Conservation (phyloP, 2,888 invertebrate species). For the Steromphala cineraria region DNA sequence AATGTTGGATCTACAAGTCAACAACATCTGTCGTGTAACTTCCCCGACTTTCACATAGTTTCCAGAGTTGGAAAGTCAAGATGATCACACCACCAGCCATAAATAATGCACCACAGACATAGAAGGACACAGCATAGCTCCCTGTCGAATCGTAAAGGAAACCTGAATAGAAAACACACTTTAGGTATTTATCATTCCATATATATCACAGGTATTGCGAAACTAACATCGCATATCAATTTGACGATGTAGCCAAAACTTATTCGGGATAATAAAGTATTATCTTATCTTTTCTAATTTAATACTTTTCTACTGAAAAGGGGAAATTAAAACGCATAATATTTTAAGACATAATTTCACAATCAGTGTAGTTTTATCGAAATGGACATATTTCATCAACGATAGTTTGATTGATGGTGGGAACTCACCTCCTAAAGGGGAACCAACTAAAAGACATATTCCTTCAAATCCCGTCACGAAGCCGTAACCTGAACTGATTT, state of each 20-base stretch:
- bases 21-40: too few species aligned
- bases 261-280: too few species aligned
- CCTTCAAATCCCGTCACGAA: background rate
- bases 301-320: background rate
- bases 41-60: background rate
- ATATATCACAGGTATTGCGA: background rate
- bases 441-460: background rate
- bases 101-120: background rate
- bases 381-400: too few species aligned
- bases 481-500: background rate
- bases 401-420: too few species aligned
- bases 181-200: background rate
- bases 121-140: background rate
- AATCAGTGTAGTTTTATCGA: too few species aligned
- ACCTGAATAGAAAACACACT: background rate
- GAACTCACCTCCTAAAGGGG: background rate
- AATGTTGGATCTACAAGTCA: too few species aligned
- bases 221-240: too few species aligned
- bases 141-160: background rate
- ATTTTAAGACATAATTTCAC: too few species aligned
- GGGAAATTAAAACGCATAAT: too few species aligned
- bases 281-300: too few species aligned
- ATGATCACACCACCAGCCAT: background rate
- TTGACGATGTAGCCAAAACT: too few species aligned
- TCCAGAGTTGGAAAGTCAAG: background rate